Conservation (phyloP, 2,888 invertebrate genomes). For the Caenorhabditis zanzibari region DNA sequence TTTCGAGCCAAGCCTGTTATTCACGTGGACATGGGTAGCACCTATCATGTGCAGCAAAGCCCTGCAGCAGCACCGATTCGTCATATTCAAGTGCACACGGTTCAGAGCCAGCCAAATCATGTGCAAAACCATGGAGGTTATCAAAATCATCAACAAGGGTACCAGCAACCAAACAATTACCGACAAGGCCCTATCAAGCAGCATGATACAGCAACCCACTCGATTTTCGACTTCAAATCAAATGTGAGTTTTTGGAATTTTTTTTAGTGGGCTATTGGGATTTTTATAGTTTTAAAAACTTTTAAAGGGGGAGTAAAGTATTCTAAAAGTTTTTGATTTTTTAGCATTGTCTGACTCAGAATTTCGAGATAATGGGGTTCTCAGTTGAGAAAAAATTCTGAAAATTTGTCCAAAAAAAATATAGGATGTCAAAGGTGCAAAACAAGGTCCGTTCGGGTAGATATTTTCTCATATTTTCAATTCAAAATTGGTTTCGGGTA, state of each 20-base stretch:
- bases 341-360: too few species aligned
- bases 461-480: too few species aligned
- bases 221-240: conserved; percentile 66
- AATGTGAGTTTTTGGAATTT: conserved; percentile 58
- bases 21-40: conserved; percentile 77
- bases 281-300: too few species aligned
- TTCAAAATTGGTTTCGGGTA: too few species aligned
- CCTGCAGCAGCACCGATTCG: conserved; percentile 55
- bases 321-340: too few species aligned
- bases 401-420: too few species aligned
- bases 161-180: conserved; percentile 14
- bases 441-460: too few species aligned
- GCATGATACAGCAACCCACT: conserved; percentile 60
- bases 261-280: too few species aligned
- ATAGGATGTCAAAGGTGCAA: too few species aligned
- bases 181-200: conserved; percentile 41
- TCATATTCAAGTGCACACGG: conserved; percentile 60
- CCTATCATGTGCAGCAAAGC: conserved; percentile 34
- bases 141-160: conserved; percentile 3
- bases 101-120: conserved; percentile 25
- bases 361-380: too few species aligned
- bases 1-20: conserved; percentile 82
- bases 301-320: too few species aligned
- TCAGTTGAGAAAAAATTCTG: too few species aligned
- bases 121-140: neutral